Percentiles rank a stretch among this genome's conserved stretches.
Evolutionary conservation across 2,888 invertebrate genomes (phyloP).

Genomic region (Lithophane ornitopus): DNA sequence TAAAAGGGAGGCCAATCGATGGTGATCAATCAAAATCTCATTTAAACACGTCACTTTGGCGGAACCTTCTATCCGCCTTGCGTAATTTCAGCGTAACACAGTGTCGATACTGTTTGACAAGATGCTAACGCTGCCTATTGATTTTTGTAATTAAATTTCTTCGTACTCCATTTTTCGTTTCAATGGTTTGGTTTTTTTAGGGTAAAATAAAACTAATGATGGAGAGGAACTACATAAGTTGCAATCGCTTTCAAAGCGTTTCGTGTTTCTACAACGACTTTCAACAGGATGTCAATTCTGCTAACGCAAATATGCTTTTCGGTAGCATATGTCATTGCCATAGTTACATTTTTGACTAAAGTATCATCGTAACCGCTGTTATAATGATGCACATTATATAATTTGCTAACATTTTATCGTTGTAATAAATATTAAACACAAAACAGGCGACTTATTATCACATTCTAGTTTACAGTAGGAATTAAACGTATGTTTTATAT

Average conservation of each 20-base stretch:
- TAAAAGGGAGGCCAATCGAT: constrained; percentile 65
- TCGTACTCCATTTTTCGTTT: not conserved
- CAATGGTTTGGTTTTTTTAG: not conserved
- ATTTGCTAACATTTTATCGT: not conserved
- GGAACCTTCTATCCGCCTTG: constrained; percentile 82
- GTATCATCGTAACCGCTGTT: not conserved
- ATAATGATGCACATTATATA: not conserved
- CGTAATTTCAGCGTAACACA: constrained; percentile 74
- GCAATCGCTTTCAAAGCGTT: no score
- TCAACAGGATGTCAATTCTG: no score
- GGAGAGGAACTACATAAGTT: not conserved
- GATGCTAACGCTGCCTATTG: constrained; percentile 39
- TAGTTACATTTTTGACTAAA: not conserved
- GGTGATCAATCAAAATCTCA: constrained; percentile 87
- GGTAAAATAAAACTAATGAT: not conserved
- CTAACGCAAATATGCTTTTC: no score
- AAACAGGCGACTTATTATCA: not conserved
- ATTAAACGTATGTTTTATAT: not conserved
- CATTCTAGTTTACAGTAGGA: not conserved
- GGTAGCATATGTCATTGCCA: not conserved
- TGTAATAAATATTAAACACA: not conserved
- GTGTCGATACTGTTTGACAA: constrained; percentile 61
- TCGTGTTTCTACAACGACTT: not conserved
- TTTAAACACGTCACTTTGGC: constrained; percentile 79
- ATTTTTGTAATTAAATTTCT: constrained; percentile 39